These are phyloP conservation scores for Eristalinus aeneus DNA, from an alignment of 2,888 invertebrate genomes.

Conservation along the genomic window DNA sequence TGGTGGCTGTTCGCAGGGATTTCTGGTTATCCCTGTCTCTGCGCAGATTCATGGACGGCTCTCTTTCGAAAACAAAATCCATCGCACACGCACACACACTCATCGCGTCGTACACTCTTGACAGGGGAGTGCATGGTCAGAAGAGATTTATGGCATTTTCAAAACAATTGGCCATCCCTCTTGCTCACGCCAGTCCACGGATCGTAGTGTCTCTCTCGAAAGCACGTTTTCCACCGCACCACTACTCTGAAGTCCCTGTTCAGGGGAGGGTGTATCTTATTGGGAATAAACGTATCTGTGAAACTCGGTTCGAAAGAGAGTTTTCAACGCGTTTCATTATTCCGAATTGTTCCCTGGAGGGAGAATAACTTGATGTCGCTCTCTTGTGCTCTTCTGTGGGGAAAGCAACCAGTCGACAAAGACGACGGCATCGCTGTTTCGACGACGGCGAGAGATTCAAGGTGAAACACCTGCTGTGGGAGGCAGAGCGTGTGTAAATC, in stretches of 20 bases:
- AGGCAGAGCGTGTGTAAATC: slow-evolving; percentile 8
- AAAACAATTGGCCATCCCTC: slow-evolving; percentile 71
- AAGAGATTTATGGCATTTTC: slow-evolving; percentile 73
- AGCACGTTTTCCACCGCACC: slow-evolving; percentile 55
- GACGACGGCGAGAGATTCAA: neutral
- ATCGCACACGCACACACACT: neutral
- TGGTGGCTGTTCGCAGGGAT: slow-evolving; percentile 42
- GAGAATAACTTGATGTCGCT: slow-evolving; percentile 5
- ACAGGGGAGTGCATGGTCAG: slow-evolving; percentile 33
- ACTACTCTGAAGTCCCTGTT: neutral
- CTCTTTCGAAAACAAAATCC: slow-evolving; percentile 28
- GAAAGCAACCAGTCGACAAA: no score
- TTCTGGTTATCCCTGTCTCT: slow-evolving; percentile 42
- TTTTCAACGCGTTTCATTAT: slow-evolving; percentile 23
- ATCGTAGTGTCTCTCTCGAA: slow-evolving; percentile 23
- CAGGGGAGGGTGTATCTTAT: slow-evolving; percentile 38
- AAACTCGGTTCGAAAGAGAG: neutral
- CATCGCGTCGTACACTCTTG: neutral
- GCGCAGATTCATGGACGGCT: slow-evolving; percentile 40
- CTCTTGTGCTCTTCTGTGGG: slow-evolving; percentile 8
- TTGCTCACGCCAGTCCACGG: neutral
- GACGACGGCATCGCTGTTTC: no score
- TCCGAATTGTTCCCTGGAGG: slow-evolving; percentile 19
- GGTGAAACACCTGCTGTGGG: slow-evolving; percentile 47
- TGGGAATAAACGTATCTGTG: slow-evolving; percentile 39